Percentiles rank a stretch among this genome's conserved stretches.
Conservation (phyloP, 2,113 vertebrate species). For the Saguinus midas region DNA sequence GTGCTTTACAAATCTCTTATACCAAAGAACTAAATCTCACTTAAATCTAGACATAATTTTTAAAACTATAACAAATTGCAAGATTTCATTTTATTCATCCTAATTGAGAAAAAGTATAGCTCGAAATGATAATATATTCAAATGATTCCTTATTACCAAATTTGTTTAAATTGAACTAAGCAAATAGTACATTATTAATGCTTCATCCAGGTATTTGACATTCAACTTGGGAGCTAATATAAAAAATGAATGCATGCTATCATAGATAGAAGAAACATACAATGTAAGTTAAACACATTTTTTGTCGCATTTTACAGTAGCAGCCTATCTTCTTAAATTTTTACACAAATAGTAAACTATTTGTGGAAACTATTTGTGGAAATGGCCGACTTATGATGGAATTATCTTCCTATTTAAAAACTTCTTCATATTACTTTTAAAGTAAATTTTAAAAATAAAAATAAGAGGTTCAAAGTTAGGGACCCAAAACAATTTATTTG, state of each 20-base stretch:
- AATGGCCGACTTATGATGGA: not conserved
- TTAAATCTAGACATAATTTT: not conserved
- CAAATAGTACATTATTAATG: not conserved
- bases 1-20: not conserved
- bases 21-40: not conserved
- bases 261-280: not conserved
- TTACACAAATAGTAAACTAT: not conserved
- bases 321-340: not conserved
- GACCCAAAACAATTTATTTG: not conserved
- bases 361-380: not conserved
- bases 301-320: not conserved
- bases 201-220: not conserved
- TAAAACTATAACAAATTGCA: not conserved
- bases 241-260: not conserved
- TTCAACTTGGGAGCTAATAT: not conserved
- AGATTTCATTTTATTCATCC: not conserved
- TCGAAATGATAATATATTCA: not conserved
- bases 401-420: not conserved
- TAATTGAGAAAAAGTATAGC: not conserved
- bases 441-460: not conserved
- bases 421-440: not conserved
- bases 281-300: not conserved
- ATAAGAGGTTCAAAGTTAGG: not conserved
- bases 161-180: not conserved
- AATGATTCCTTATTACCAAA: not conserved